Conservation (phyloP, 2,113 vertebrate genomes). For the Lichenostomus cassidix region DNA sequence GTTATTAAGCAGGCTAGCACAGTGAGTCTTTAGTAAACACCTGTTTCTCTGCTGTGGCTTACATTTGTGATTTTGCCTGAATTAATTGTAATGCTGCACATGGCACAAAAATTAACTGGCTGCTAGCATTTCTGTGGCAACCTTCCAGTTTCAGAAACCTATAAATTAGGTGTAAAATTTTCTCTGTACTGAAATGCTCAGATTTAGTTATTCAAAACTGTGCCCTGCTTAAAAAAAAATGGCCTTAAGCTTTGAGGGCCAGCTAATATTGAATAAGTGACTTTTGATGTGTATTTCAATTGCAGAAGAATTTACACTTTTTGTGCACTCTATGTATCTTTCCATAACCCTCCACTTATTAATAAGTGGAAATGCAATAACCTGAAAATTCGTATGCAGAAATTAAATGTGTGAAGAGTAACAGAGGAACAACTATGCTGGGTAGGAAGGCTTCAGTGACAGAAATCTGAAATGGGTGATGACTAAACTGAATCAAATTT, state of each 20-base stretch:
- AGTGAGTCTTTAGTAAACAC: background rate
- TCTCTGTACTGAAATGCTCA: background rate
- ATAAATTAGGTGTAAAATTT: conserved; percentile 26
- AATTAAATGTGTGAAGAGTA: background rate
- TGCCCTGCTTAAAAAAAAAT: background rate
- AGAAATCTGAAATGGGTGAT: background rate
- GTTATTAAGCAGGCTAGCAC: background rate
- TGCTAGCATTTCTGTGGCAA: background rate
- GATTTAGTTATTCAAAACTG: background rate
- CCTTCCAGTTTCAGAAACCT: background rate
- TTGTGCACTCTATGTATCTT: background rate
- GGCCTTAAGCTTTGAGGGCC: background rate
- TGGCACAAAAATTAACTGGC: background rate
- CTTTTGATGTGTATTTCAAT: background rate
- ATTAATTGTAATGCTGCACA: conserved; percentile 14
- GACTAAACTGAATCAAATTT: background rate
- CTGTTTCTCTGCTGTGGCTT: conserved; percentile 22
- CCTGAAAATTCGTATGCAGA: background rate
- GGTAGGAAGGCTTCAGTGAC: background rate
- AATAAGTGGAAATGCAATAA: background rate
- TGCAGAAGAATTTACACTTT: background rate
- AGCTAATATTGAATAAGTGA: background rate
- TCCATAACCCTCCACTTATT: background rate
- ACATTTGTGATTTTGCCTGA: conserved; percentile 18
- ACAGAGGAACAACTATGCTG: background rate